These are phyloP conservation scores for Flexamia atlantica DNA, from an alignment of 2,888 invertebrate genomes.

Conservation along the genomic window DNA sequence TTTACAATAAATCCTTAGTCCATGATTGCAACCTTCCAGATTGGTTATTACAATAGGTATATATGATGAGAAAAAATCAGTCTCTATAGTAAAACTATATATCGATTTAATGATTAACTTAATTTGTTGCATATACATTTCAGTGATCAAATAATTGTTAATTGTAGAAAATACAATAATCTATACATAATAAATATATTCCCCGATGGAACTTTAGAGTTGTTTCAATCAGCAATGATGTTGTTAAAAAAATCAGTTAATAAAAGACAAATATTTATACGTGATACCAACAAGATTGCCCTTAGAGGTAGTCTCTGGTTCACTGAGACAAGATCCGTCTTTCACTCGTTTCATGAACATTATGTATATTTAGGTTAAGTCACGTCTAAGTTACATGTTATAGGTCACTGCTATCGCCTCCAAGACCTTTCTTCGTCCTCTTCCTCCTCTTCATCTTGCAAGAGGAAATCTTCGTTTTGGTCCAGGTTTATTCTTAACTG, in stretches of 20 bases:
- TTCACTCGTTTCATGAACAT: background rate
- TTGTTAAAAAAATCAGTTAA: background rate
- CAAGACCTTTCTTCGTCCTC: constrained; percentile 92
- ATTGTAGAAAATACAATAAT: background rate
- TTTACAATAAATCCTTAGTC: background rate
- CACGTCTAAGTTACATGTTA: background rate
- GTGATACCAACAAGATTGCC: background rate
- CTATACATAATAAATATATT: background rate
- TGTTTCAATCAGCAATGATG: no score
- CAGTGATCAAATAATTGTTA: background rate
- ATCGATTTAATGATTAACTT: background rate
- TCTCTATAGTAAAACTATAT: background rate
- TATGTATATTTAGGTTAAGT: constrained; percentile 1
- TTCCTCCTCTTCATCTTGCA: constrained; percentile 90
- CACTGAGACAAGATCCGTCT: background rate
- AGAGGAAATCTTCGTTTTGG: constrained; percentile 81
- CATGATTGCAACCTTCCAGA: background rate
- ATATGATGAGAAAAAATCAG: background rate
- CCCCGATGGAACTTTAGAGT: no score
- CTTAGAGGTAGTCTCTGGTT: background rate
- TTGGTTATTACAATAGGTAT: background rate
- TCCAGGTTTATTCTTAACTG: constrained; percentile 71
- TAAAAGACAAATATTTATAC: background rate
- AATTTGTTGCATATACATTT: background rate
- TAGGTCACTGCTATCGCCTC: constrained; percentile 84